phyloP scores from a whole-genome alignment of 2,113 vertebrate genomes.

The Lota lota region DNA sequence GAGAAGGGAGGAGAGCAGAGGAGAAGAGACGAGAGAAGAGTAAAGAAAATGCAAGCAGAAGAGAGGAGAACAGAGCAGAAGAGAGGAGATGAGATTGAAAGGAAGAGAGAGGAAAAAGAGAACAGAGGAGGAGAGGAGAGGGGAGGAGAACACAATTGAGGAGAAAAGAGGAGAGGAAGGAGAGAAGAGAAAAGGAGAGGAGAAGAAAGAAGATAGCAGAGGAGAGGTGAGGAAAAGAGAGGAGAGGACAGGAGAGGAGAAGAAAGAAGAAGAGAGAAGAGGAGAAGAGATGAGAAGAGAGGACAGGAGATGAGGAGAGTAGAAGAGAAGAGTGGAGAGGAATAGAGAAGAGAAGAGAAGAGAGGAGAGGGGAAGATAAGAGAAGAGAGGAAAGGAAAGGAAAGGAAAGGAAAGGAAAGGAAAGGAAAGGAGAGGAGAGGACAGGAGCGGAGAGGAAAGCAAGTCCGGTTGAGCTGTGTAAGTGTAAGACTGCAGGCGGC shows the following conservation, averaged over 20 bases:
- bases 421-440: conserved; percentile 6
- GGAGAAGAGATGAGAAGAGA: background rate
- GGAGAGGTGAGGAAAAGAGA: no score
- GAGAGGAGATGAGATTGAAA: background rate
- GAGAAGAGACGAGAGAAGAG: no score
- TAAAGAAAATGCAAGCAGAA: no score
- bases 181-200: background rate
- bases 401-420: background rate
- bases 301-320: no score
- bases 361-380: background rate
- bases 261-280: background rate
- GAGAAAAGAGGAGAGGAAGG: background rate
- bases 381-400: background rate
- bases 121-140: background rate
- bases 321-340: background rate
- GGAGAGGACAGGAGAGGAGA: background rate
- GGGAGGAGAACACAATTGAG: background rate
- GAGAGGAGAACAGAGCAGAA: background rate
- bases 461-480: conserved; percentile 18
- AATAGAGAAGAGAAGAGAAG: background rate
- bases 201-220: conserved; percentile 1
- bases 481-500: conserved; percentile 20
- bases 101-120: background rate
- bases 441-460: conserved; percentile 7
- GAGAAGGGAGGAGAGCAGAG: background rate